Base-by-base conservation (phyloP, 2,888 invertebrate genomes). In the Coremacera marginata region DNA sequence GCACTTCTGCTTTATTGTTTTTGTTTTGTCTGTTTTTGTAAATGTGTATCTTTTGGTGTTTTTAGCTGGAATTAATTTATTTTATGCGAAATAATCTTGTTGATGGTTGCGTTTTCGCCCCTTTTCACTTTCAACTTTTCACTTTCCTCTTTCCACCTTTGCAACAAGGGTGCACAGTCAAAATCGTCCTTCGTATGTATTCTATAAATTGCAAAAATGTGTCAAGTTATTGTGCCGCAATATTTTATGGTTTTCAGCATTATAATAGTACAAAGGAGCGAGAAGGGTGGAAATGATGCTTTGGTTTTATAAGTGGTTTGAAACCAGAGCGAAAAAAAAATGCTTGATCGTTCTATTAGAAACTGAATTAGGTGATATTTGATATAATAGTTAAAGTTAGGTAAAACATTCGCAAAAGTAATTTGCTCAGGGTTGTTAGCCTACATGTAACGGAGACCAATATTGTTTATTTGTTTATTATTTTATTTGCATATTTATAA, bases 81-180 rank as follows among this genome's bases (percentile, higher is more conserved):
- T 86, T 85, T 85, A 84, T 86, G 86, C 87, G 87, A 86, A 86
- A 87, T 87, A 86, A 85, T 86, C 87, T 84, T 87, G 87, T 86
- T 87, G 87, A 87, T 86, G 87, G 87, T 84, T 86, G 79, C 81
- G 85, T 87, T 80, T 82, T 87, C 87, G 87, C 87, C 87, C 86
- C 84, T 84, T 87, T 86, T 72, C 68, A 71, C 68, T 77, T 74
- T 76, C 49, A 60, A 27, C 34, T 71, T 68, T 70, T 76, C 25
- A 44, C 19, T 57, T 57, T 34, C 49, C 62, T 57, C 67, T 57
- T 71, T 75, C 77, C 44, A 14, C 9, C 2, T 4, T 67, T 34
- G n/a, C 2, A 71, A 55, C 70, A 73, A 70, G 51, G 55, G 51
- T 73, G 37, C 27, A 44, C 68, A 52, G 16, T 8, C 16, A 27